A percentile compares a stretch with the other conserved stretches of the same genome.
Evolutionary conservation across 2,888 invertebrate genomes (phyloP).

Genomic region (Spodoptera exigua): DNA sequence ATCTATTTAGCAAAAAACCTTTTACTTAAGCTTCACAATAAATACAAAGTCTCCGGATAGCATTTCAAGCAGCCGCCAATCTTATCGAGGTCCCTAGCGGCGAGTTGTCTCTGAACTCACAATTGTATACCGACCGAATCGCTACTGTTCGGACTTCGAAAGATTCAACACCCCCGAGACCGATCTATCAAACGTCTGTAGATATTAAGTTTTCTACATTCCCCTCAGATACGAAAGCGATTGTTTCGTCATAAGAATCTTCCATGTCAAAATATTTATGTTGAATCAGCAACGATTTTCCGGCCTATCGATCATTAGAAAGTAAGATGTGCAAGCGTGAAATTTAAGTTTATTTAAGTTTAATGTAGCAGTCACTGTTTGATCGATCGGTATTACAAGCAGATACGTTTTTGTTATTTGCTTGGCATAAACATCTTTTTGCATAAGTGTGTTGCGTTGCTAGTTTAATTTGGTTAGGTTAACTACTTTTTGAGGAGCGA

Average conservation of each 20-base stretch:
- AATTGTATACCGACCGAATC: conserved; percentile 66
- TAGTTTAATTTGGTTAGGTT: conserved; percentile 13
- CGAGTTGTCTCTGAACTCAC: conserved; percentile 63
- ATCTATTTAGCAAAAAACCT: no score
- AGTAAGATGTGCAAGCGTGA: conserved; percentile 78
- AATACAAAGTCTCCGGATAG: conserved; percentile 15
- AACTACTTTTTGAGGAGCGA: no score
- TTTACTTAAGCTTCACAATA: background rate
- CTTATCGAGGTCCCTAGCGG: conserved; percentile 62
- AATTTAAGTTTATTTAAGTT: conserved; percentile 82
- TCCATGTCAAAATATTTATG: conserved; percentile 87
- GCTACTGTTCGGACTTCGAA: conserved; percentile 73
- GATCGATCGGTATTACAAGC: conserved; percentile 55
- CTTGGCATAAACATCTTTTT: conserved; percentile 44
- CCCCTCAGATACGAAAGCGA: conserved; percentile 78
- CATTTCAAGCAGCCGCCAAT: conserved; percentile 32
- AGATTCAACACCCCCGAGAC: conserved; percentile 74
- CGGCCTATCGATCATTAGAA: conserved; percentile 84
- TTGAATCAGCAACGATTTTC: conserved; percentile 81
- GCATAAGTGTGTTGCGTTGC: conserved; percentile 28
- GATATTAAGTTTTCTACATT: conserved; percentile 79
- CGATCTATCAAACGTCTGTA: conserved; percentile 84
- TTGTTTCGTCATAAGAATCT: conserved; percentile 86
- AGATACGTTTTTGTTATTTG: conserved; percentile 54
- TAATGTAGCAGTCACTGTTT: conserved; percentile 64